Conservation (phyloP, 2,113 vertebrate genomes). For the Crotalus helleri region DNA sequence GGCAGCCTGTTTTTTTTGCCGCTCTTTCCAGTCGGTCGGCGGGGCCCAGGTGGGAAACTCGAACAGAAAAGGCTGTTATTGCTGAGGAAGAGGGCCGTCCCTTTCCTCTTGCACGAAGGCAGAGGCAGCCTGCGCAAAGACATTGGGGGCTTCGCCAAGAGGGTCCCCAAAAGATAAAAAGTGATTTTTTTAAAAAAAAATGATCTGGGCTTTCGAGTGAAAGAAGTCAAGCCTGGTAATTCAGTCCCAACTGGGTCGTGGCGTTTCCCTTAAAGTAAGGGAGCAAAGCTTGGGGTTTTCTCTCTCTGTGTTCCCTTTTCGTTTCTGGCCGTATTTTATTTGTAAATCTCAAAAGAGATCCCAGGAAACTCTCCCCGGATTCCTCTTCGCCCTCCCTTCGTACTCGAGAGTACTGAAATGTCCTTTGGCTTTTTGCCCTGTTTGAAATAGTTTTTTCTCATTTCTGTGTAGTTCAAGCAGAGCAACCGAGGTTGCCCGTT, state of each 20-base stretch:
- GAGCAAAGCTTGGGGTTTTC: not conserved
- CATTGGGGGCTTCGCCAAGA: not conserved
- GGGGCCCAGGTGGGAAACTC: not conserved
- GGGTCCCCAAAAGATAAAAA: not conserved
- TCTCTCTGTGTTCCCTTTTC: not conserved
- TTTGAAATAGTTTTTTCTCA: not conserved
- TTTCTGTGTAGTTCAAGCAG: not conserved
- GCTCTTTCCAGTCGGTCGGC: not conserved
- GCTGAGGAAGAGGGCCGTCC: not conserved
- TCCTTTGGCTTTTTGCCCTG: not conserved
- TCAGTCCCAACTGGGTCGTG: not conserved
- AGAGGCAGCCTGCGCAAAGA: not conserved
- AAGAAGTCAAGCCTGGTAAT: not conserved
- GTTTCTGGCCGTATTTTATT: not conserved
- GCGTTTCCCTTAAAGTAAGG: not conserved
- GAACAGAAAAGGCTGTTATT: not conserved
- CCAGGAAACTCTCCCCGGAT: not conserved
- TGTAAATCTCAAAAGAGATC: not conserved
- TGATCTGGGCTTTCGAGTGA: not conserved
- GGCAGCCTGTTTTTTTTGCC: not conserved
- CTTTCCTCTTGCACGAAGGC: not conserved
- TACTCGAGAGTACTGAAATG: not conserved
- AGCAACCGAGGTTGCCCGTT: not conserved
- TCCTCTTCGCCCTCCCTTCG: not conserved
- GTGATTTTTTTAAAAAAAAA: not conserved